Base-by-base conservation (phyloP, 2,888 invertebrate genomes). In the Lasioglossum lativentre region DNA sequence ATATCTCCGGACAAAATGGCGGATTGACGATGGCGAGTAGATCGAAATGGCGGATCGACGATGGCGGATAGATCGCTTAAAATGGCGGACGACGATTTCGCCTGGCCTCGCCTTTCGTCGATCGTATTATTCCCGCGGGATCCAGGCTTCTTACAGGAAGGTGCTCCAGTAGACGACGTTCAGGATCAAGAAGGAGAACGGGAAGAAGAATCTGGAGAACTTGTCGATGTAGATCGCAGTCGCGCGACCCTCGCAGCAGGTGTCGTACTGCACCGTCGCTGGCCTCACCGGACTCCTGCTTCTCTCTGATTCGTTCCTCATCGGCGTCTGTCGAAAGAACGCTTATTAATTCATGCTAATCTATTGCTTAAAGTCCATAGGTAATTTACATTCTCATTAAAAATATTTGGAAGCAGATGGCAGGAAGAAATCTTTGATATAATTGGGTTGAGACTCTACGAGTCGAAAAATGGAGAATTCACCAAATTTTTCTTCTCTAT, bases 111-210 rank as follows among this genome's bases (percentile, higher is more conserved):
- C n/a, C n/a, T 63, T 27, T 38, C 47, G 63, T 83, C 76, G 74
- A 75, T 59, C 45, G 12, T 66, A 0, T 70, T 56, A 47, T 10
- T 40, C 45, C 52, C 10, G 34, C 8, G 40, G 74, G 47, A 27
- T 30, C 1, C 27, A 30, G 23, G 1, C 59, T 23, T 56, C 34
- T 38, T 92, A 95, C 76, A 97, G 96, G 95, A 98, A 98, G 85
- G 98, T 98, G 91, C 97, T 97, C 98, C 98, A 98, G 95, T 98
- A 98, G 23, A 98, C 97, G 88, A 98, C 97, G 94, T 98, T 98
- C n/a, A 98, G 96, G 93, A 98, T 97, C 92, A 98, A 97, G 95
- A 98, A 98, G 5, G 98, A 98, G 94, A 98, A 98, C 0, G 98
- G 98, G 91, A 98, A 98, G 96, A 98, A 98, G 95, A 98, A 97